phyloP scores from a whole-genome alignment of 2,113 vertebrate species.

The Zapornia atra region DNA sequence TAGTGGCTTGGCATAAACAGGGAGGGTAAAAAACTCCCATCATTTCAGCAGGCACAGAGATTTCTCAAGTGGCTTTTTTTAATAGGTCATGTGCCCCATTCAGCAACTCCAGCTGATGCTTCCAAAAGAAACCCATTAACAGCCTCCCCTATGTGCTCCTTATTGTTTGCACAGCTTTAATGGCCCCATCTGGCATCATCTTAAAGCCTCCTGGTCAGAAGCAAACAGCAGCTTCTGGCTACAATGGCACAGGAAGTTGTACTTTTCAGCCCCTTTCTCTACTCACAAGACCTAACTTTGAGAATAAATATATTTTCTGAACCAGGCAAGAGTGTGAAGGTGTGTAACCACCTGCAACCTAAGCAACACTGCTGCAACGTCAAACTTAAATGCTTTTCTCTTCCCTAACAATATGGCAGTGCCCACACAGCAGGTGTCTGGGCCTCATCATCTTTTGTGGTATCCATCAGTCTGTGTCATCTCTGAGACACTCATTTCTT shows the following conservation, averaged over 20 bases:
- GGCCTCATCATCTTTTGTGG: neutral
- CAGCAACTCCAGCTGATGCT: slow-evolving; percentile 67
- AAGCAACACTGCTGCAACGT: neutral
- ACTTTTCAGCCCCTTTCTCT: neutral
- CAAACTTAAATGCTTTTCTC: neutral
- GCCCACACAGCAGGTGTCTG: neutral
- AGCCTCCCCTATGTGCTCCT: slow-evolving; percentile 58
- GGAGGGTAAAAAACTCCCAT: slow-evolving; percentile 44
- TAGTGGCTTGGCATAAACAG: slow-evolving; percentile 43
- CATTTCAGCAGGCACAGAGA: slow-evolving; percentile 30
- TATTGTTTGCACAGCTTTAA: slow-evolving; percentile 55
- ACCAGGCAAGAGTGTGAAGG: neutral
- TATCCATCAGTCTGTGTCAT: neutral
- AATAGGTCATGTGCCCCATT: slow-evolving; percentile 64
- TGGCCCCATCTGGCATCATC: slow-evolving; percentile 65
- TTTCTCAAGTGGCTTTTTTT: slow-evolving; percentile 64
- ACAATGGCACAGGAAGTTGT: neutral
- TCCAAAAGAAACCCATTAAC: slow-evolving; percentile 71
- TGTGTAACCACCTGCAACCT: neutral
- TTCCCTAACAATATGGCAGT: neutral
- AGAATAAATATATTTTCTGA: neutral
- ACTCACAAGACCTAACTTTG: neutral
- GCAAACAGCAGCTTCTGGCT: slow-evolving; percentile 47
- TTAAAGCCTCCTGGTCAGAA: slow-evolving; percentile 28
- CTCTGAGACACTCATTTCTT: neutral